Percentiles rank a stretch among this genome's conserved stretches.
phyloP scores from a whole-genome alignment of 2,797 vertebrate species.

The Siniperca undulata region DNA sequence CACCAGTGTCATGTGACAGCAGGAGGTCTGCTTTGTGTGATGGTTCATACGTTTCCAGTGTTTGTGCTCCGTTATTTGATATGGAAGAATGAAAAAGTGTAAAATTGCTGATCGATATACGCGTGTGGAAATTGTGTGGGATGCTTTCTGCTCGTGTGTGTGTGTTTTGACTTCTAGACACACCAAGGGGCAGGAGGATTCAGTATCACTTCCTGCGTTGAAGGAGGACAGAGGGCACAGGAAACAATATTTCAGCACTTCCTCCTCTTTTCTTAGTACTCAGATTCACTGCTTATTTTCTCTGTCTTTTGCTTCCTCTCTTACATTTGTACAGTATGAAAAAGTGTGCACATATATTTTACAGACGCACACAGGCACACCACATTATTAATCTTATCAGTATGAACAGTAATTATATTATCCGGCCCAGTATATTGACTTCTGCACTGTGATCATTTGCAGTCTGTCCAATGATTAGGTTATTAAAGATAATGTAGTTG shows the following conservation, averaged over 20 bases:
- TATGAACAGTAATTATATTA: conserved; percentile 76
- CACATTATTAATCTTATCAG: conserved; percentile 82
- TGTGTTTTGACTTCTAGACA: conserved; percentile 58
- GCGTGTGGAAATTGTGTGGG: conserved; percentile 62
- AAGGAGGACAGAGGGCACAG: conserved; percentile 71
- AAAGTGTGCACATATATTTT: conserved; percentile 20
- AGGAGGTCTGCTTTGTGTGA: conserved; percentile 16
- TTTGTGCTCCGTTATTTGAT: conserved; percentile 18
- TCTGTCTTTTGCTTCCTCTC: conserved; percentile 32
- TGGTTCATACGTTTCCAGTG: conserved; percentile 15
- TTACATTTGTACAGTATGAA: conserved; percentile 33
- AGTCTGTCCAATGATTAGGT: conserved; percentile 83
- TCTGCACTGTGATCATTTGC: conserved; percentile 80
- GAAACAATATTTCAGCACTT: conserved; percentile 73
- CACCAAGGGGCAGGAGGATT: conserved; percentile 59
- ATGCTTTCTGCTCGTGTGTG: conserved; percentile 29
- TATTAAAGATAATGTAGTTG: conserved; percentile 89
- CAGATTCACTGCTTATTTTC: conserved; percentile 21
- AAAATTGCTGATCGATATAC: conserved; percentile 46
- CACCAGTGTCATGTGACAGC: conserved; percentile 15
- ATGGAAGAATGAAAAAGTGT: conserved; percentile 26
- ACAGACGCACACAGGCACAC: conserved; percentile 36
- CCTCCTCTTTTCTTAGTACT: conserved; percentile 61
- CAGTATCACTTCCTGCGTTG: conserved; percentile 75
- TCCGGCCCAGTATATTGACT: conserved; percentile 81